phyloP scores from a whole-genome alignment of 2,797 vertebrate species.

The Pseudotriccus pelzelni region DNA sequence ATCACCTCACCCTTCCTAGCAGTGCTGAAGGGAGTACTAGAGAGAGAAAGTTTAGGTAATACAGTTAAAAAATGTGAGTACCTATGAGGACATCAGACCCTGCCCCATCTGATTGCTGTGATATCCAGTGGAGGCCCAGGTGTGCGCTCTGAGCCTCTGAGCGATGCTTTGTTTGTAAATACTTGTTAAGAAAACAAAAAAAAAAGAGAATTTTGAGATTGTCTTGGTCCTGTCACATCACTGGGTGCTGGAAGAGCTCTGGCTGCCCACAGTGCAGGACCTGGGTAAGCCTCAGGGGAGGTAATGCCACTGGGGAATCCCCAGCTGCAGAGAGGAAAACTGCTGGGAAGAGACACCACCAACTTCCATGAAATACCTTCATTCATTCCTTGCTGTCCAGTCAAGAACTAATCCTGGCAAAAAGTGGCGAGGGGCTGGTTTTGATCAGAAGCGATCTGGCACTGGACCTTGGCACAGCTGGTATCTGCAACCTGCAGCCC shows the following conservation, averaged over 20 bases:
- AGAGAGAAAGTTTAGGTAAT: background rate
- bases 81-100: background rate
- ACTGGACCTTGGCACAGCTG: background rate
- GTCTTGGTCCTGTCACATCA: background rate
- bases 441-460: conserved; percentile 34
- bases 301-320: background rate
- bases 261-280: background rate
- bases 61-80: background rate
- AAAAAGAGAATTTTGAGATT: background rate
- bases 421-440: background rate
- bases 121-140: background rate
- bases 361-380: conserved; percentile 28
- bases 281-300: background rate
- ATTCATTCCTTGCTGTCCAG: conserved; percentile 25
- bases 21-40: background rate
- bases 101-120: background rate
- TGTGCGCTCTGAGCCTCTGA: background rate
- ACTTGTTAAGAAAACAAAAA: background rate
- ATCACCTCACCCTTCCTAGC: background rate
- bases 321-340: background rate
- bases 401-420: background rate
- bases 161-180: background rate
- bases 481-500: conserved; percentile 6
- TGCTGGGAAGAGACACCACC: conserved; percentile 13
- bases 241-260: background rate